phyloP scores from a whole-genome alignment of 2,888 invertebrate species.

The Willowsia nigromaculata region DNA sequence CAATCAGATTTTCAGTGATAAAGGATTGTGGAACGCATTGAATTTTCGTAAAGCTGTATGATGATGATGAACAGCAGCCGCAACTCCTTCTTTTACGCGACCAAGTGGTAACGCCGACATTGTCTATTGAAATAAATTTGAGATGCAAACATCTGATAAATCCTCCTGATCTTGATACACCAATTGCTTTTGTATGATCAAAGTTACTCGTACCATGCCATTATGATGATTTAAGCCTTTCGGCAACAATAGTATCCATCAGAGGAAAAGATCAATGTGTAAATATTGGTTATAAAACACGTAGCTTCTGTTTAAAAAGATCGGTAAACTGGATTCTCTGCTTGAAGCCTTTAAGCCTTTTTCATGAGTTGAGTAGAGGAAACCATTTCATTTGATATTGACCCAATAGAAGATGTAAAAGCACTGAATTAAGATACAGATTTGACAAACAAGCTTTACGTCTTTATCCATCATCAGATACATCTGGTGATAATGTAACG shows the following conservation, averaged over 20 bases:
- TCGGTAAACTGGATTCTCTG: conserved; percentile 64
- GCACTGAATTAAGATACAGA: conserved; percentile 43
- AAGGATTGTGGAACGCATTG: neutral
- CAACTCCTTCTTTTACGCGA: conserved; percentile 3
- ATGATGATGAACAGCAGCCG: conserved; percentile 2
- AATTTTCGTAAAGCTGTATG: neutral
- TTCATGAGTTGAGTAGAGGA: neutral
- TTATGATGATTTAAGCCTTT: conserved; percentile 66
- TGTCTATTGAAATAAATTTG: conserved; percentile 53
- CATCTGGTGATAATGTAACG: conserved; percentile 58
- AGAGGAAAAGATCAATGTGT: conserved; percentile 53
- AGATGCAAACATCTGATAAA: conserved; percentile 57
- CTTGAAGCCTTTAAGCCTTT: conserved; percentile 62
- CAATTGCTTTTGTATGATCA: conserved; percentile 50
- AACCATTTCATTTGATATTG: neutral
- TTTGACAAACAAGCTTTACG: conserved; percentile 23
- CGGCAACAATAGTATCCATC: conserved; percentile 58
- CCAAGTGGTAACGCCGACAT: conserved; percentile 32
- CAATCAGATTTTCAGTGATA: conserved; percentile 52
- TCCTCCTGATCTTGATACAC: conserved; percentile 58
- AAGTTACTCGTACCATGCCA: conserved; percentile 44
- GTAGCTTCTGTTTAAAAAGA: conserved; percentile 50
- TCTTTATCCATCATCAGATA: conserved; percentile 19
- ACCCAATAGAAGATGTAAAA: neutral
- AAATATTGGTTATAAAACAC: conserved; percentile 34